Evolutionary conservation across 2,888 invertebrate species (phyloP), one percentile per base, ranked within the genome.

Genomic region (Koerneria pararmatus): DNA sequence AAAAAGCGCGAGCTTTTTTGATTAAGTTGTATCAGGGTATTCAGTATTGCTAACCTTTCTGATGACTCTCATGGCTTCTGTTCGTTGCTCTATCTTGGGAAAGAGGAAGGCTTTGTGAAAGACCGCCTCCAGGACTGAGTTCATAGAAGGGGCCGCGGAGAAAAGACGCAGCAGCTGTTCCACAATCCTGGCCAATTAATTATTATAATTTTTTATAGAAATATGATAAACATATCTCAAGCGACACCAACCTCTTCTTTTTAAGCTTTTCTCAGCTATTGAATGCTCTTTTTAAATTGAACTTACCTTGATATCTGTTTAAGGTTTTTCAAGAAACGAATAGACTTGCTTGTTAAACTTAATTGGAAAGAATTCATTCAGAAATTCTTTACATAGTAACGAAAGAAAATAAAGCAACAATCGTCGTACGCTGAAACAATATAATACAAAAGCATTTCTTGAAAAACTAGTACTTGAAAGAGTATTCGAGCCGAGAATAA

Each of bases 111-210:
- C 74, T 64, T 75, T 75, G 59, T 76, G 76, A 65, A 74, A 73
- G 11, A 76, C 68, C 0, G 76, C 74, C 62, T 76, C 74, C 0
- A 75, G 67, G 1, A 71, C 71, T 6, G 74, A 72, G 37, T 67
- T 58, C 37, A 76, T 67, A 5, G 65, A 66, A 11, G 72, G 67
- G 34, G 72, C 68, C 6, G 69, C 66, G 3, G 76, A 72, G 71
- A 80, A 74, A 1, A 80, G 67, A 19, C 77, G 77, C 41, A 80
- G 70, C 49, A 80, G 61, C 65, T 80, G 78, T 35, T 80, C 80
- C 5, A 80, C 71, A 15, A 80, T 73, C 58, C 79, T 79, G 49
- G 51, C 74, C 69, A 5, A 11, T 8, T 35, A n/a, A 27, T 29
- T 0, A 31, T 31, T 1, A 34, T 60, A 48, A 6, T 60, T 22